Evolutionary conservation across 2,113 vertebrate species (phyloP), one percentile per base, ranked within the genome.

Genomic region (Cephalopholis sonnerati): DNA sequence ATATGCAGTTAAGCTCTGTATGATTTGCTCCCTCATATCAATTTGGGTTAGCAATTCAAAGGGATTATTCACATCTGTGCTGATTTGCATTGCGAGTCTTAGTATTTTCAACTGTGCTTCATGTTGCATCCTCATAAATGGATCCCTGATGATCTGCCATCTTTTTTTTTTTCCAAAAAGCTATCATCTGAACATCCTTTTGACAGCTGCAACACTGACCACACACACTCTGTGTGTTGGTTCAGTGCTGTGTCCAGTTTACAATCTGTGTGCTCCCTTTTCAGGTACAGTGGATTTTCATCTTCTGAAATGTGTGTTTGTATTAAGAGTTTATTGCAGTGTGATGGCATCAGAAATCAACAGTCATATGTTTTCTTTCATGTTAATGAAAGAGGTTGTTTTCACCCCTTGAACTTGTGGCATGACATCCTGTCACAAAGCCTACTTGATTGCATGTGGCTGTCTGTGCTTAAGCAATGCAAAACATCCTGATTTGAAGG

Each of bases 1-100:
- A 41, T 53, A 68, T 61, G 55, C 48, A 55, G 55, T 63, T 68
- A 65, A 77, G 41, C 57, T 59, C 66, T 70, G 9, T 68, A 39
- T 62, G 32, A 77, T 54, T 83, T 53, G 50, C 55, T 75, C 63
- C 22, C 63, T 82, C 62, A 7, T 64, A 58, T 64, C 18, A 58
- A 53, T 76, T 44, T 51, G 44, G 18, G 36, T 74, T 68, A 7
- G 25, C 55, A 50, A 25, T 77, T 67, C 18, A 13, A 50, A 20
- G 0, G 1, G 57, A 74, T 86, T 63, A 48, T 59, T 48, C 44
- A 44, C 77, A 79, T 74, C 62, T 41, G 70, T 64, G 57, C 41
- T 59, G 58, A 86, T 62, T 50, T 78, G 58, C 51, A 32, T 44
- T 7, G 18, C 17, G 13, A 15, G 7, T 54, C 11, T 74, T 3